Base-by-base conservation (phyloP, 2,888 invertebrate species). In the Limnephilus rhombicus region DNA sequence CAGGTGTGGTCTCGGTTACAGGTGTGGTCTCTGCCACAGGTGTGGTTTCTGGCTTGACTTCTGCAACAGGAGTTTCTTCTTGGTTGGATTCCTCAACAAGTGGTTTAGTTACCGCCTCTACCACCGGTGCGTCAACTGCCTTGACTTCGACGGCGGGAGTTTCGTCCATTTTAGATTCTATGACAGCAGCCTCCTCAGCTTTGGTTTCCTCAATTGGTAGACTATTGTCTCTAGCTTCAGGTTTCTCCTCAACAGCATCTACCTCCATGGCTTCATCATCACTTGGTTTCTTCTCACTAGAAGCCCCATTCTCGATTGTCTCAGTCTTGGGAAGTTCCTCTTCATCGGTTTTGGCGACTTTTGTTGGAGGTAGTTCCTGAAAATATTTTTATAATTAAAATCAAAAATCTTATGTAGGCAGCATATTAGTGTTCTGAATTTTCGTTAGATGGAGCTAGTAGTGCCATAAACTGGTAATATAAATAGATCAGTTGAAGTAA, bases 261-360 rank as follows among this genome's bases (percentile, higher is more conserved):
- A 82, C 90, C 53, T 90, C 90, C 83, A 90, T 85, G 12, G 49
- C 85, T 29, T 49, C 90, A 82, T 34, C 80, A 80, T 53, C 80
- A 80, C 31, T 68, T 68, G 15, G 18, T 83, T 83, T 83, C 18
- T 83, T 83, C 24, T 89, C 80, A 11, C 34, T 53, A 24, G n/a
- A 80, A 24, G 45, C 45, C 34, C 68, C 81, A 41, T 83, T 92
- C 68, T 87, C 88, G 29, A 49, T 88, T 81, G 29, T 41, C 24
- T 86, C 90, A 91, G 90, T 41, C 85, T 91, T 91, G 11, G 41
- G 37, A 37, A 15, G 31, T 82, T 91, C 91, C 96, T 93, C 96
- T 80, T 37, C 86, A 49, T 82, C 53, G 24, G 92, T 96, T 95
- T 97, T 97, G 37, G 96, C 95, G 86, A 97, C 94, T 95, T 97